These are phyloP conservation scores for Physella acuta DNA, from an alignment of 1,140 invertebrate species.

Conservation along the genomic window DNA sequence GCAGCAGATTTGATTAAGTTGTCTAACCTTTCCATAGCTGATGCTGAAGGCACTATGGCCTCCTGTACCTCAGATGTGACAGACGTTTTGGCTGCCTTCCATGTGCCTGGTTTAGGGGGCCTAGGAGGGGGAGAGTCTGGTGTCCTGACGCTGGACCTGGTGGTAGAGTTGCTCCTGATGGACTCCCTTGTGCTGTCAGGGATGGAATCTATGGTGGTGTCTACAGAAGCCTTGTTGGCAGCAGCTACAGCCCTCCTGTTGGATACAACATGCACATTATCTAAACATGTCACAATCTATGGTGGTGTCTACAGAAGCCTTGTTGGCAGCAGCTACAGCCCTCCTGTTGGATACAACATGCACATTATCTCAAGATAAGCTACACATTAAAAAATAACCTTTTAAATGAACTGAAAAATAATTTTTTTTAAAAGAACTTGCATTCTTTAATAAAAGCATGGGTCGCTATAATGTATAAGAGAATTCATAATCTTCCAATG, in stretches of 20 bases:
- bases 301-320: constrained; percentile 28
- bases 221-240: constrained; percentile 27
- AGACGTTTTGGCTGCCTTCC: neutral
- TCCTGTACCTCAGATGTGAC: constrained; percentile 24
- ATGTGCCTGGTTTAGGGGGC: constrained; percentile 18
- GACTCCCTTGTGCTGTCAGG: constrained; percentile 24
- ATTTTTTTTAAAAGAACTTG: no score
- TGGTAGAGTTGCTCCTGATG: constrained; percentile 20
- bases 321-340: constrained; percentile 20
- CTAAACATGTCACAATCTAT: no score
- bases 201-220: constrained; percentile 26
- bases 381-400: no score
- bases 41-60: constrained; percentile 30
- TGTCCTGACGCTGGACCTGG: constrained; percentile 27
- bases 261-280: neutral
- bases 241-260: constrained; percentile 21
- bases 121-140: constrained; percentile 28
- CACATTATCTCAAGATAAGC: no score
- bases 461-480: no score
- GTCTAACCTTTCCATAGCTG: constrained; percentile 66
- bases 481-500: no score
- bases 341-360: no score
- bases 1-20: constrained; percentile 64
- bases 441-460: no score
- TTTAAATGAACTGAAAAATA: no score